These are phyloP conservation scores for Galerucella nymphaeae DNA, from an alignment of 2,888 invertebrate genomes.

Conservation along the genomic window DNA sequence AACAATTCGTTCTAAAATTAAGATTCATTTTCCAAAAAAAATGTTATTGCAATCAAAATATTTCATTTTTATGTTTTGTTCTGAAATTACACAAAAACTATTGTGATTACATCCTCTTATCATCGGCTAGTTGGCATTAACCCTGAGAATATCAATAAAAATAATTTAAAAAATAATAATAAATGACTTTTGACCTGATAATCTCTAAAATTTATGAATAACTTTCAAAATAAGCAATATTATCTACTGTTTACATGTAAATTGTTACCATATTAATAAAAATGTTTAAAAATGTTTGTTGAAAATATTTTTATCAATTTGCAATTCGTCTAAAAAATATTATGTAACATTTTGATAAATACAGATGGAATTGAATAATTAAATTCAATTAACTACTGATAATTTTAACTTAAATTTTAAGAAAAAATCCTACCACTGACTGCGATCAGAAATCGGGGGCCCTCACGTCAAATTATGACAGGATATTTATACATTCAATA, in stretches of 20 bases:
- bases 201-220: slow-evolving; percentile 8
- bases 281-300: background rate
- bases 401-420: too few relatives aligned
- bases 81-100: background rate
- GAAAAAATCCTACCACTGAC: too few relatives aligned
- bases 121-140: background rate
- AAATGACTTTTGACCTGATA: slow-evolving; percentile 13
- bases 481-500: too few relatives aligned
- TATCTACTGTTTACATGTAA: slow-evolving; percentile 3
- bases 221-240: slow-evolving; percentile 18
- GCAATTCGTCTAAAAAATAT: background rate
- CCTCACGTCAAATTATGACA: too few relatives aligned
- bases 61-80: background rate
- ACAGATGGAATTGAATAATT: background rate
- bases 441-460: too few relatives aligned
- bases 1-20: too few relatives aligned
- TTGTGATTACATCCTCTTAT: slow-evolving; percentile 1
- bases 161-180: slow-evolving; percentile 1
- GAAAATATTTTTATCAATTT: slow-evolving; percentile 1
- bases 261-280: background rate
- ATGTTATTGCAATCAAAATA: too few relatives aligned
- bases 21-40: too few relatives aligned
- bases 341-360: background rate
- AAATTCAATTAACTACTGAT: background rate
- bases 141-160: background rate